Conservation (phyloP, 2,888 invertebrate genomes). For the Tetragonula carbonaria region DNA sequence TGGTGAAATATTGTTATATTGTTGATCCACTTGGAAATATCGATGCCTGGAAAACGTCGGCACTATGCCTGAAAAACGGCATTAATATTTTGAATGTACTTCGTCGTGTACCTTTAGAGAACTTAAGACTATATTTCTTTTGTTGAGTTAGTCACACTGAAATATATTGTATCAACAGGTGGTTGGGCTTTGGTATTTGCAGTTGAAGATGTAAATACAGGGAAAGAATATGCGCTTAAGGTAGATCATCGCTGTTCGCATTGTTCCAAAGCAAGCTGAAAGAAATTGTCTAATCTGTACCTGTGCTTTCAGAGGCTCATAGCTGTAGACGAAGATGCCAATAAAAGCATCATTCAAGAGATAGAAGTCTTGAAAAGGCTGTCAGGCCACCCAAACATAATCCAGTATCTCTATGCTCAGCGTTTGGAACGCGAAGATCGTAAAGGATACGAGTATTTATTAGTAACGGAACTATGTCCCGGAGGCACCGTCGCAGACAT, state of each 20-base stretch:
- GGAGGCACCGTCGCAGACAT: slow-evolving; percentile 86
- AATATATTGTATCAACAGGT: slow-evolving; percentile 86
- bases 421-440: slow-evolving; percentile 78
- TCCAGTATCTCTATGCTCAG: slow-evolving; percentile 94
- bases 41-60: not conserved
- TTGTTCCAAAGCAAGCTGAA: slow-evolving; percentile 31
- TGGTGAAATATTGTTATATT: not conserved
- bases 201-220: slow-evolving; percentile 94
- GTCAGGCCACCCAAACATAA: slow-evolving; percentile 96
- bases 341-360: slow-evolving; percentile 92
- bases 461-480: slow-evolving; percentile 96
- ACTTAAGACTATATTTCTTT: not conserved
- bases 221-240: slow-evolving; percentile 97
- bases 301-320: slow-evolving; percentile 87
- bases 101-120: not conserved
- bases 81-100: not conserved
- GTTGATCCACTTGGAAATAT: slow-evolving; percentile 1
- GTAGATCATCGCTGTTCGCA: slow-evolving; percentile 81
- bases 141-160: slow-evolving; percentile 47
- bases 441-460: slow-evolving; percentile 89
- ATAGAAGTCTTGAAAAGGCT: slow-evolving; percentile 94
- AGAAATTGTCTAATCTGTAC: not conserved
- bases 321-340: slow-evolving; percentile 93
- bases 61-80: no score
- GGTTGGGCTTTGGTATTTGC: slow-evolving; percentile 98